Percentiles rank a stretch among this genome's conserved stretches.
Conservation (phyloP, 2,888 invertebrate species). For the Cepaea hortensis region DNA sequence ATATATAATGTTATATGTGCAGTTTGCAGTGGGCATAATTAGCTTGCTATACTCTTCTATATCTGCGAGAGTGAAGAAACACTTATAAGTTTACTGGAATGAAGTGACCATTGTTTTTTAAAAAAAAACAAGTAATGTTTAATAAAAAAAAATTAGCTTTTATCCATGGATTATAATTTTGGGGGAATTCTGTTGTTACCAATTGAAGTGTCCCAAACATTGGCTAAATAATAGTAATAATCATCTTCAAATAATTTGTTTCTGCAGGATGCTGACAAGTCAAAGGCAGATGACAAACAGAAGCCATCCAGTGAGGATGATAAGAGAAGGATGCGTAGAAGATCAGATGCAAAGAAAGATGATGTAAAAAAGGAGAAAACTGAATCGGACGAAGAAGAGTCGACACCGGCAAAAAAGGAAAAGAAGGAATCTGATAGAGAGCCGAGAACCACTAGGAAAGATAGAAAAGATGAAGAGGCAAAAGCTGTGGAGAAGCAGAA, state of each 20-base stretch:
- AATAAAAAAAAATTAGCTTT: too few relatives aligned
- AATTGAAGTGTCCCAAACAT: too few relatives aligned
- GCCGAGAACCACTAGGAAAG: constrained; percentile 46
- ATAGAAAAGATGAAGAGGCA: constrained; percentile 45
- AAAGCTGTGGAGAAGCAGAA: constrained; percentile 30
- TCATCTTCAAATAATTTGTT: neutral
- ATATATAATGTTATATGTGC: too few relatives aligned
- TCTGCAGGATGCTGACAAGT: constrained; percentile 41
- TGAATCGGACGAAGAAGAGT: constrained; percentile 29
- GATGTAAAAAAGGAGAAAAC: constrained; percentile 49
- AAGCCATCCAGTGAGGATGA: constrained; percentile 23
- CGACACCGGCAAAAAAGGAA: constrained; percentile 47
- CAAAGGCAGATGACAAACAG: constrained; percentile 15
- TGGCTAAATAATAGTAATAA: too few relatives aligned
- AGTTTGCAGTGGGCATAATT: too few relatives aligned
- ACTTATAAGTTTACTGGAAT: too few relatives aligned
- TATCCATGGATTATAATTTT: too few relatives aligned
- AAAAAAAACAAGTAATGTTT: too few relatives aligned
- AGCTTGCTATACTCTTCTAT: too few relatives aligned
- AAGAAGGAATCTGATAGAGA: constrained; percentile 62
- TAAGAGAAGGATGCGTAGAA: constrained; percentile 52
- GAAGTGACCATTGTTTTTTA: too few relatives aligned
- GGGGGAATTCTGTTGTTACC: too few relatives aligned
- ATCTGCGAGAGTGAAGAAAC: too few relatives aligned
- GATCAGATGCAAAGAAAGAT: constrained; percentile 47